phyloP scores from a whole-genome alignment of 2,113 vertebrate species.

The Scopus umbretta region DNA sequence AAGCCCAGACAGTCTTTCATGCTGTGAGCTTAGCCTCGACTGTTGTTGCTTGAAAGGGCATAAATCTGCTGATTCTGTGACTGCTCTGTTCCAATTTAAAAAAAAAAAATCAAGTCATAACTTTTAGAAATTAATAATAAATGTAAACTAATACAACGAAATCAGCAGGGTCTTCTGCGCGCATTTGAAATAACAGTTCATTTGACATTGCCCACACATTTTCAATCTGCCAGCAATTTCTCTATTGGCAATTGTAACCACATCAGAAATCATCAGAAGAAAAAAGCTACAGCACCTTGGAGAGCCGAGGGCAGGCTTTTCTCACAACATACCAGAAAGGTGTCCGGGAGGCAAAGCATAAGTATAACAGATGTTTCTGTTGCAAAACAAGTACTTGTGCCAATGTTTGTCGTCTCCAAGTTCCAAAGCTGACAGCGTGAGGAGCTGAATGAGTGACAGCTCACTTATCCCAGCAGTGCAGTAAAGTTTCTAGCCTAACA shows the following conservation, averaged over 20 bases:
- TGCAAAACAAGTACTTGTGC: not conserved
- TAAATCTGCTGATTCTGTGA: not conserved
- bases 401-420: not conserved
- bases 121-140: not conserved
- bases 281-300: not conserved
- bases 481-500: not conserved
- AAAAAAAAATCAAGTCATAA: not conserved
- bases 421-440: not conserved
- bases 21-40: not conserved
- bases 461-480: not conserved
- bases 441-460: not conserved
- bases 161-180: not conserved
- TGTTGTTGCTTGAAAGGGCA: not conserved
- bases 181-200: not conserved
- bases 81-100: not conserved
- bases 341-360: not conserved
- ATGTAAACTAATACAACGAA: not conserved
- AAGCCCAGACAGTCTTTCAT: not conserved
- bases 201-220: not conserved
- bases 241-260: not conserved
- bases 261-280: not conserved
- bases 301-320: not conserved
- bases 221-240: not conserved
- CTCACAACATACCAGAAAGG: not conserved
- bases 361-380: not conserved